Conservation (phyloP, 2,888 invertebrate species). For the Cephus sareptanus region DNA sequence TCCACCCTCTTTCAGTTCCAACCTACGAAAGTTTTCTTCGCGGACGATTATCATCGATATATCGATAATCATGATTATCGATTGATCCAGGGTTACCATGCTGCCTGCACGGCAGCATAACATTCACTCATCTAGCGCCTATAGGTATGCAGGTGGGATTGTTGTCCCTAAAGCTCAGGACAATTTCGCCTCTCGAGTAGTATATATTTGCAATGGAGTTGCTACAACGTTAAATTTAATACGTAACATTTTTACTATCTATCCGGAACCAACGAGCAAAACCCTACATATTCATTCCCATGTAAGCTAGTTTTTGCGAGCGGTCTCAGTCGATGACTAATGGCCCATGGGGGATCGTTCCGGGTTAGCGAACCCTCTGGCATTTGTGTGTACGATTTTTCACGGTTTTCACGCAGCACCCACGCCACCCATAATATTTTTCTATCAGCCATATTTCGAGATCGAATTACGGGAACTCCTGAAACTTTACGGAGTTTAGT, state of each 20-base stretch:
- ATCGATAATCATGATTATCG: too few species aligned
- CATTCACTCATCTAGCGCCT: neutral
- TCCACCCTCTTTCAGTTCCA: neutral
- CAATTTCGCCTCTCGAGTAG: neutral
- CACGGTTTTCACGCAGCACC: conserved; percentile 38
- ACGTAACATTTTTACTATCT: conserved; percentile 1
- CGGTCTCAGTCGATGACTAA: conserved; percentile 51
- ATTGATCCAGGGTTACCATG: too few species aligned
- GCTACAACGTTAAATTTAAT: neutral
- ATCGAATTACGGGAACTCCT: conserved; percentile 33
- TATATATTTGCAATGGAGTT: neutral
- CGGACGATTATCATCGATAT: neutral
- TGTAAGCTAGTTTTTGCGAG: conserved; percentile 48
- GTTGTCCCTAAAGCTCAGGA: neutral
- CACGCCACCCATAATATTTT: conserved; percentile 16
- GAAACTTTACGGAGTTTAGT: neutral
- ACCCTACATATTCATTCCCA: conserved; percentile 42
- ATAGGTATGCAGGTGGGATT: neutral
- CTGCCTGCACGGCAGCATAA: neutral
- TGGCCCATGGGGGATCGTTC: conserved; percentile 46
- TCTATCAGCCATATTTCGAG: conserved; percentile 34
- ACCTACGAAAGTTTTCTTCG: neutral
- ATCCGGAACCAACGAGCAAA: conserved; percentile 5
- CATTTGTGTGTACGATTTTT: conserved; percentile 49
- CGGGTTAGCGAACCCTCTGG: conserved; percentile 35